Evolutionary conservation across 2,797 vertebrate genomes (phyloP).

Genomic region (Pseudopleuronectes americanus): DNA sequence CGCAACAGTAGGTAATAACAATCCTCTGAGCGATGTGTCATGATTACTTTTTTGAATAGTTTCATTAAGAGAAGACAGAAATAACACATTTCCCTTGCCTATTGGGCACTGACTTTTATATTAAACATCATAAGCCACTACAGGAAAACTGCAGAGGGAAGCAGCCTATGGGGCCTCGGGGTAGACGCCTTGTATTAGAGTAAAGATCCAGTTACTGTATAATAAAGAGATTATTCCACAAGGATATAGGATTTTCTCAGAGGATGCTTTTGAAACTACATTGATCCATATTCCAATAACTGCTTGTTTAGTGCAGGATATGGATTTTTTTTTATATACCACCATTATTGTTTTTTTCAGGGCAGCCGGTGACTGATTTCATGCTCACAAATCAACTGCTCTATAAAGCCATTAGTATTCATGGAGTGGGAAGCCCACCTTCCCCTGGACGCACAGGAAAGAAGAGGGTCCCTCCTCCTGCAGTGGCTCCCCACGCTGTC

Average conservation of each 20-base stretch:
- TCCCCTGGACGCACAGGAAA: constrained; percentile 34
- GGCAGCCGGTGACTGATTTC: constrained; percentile 15
- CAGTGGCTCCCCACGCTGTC: constrained; percentile 56
- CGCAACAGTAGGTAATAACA: not conserved
- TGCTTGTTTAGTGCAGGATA: constrained; percentile 19
- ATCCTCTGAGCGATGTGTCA: constrained; percentile 12
- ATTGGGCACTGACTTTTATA: constrained; percentile 46
- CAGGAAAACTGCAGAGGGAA: constrained; percentile 24
- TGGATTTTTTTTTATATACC: not conserved
- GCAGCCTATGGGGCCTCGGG: not conserved
- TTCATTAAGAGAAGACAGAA: constrained; percentile 39
- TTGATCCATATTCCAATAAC: constrained; percentile 28
- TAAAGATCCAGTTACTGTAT: not conserved
- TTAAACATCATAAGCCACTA: constrained; percentile 52
- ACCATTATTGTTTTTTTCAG: constrained; percentile 6
- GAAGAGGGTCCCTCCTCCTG: constrained; percentile 37
- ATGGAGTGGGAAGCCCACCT: constrained; percentile 33
- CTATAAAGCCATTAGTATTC: constrained; percentile 44
- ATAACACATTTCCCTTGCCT: constrained; percentile 45
- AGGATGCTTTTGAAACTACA: constrained; percentile 16
- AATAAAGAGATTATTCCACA: constrained; percentile 13
- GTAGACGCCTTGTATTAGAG: not conserved
- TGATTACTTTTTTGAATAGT: constrained; percentile 15
- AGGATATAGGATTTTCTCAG: constrained; percentile 13
- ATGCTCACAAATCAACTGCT: constrained; percentile 19